Base-by-base conservation (phyloP, 2,113 vertebrate species). In the Ondatra zibethicus region DNA sequence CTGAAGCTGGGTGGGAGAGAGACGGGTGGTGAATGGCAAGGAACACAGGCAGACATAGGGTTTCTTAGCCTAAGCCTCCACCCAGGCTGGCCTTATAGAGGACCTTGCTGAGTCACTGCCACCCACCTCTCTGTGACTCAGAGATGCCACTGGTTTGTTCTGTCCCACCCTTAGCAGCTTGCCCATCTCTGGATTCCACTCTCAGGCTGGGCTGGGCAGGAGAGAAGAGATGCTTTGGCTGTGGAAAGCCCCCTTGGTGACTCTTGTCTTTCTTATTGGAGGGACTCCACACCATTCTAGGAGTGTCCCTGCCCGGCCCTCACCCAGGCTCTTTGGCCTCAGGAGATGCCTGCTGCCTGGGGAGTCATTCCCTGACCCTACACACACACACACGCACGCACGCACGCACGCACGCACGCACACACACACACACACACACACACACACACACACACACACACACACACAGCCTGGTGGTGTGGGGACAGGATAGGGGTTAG, bases 101-200 rank as follows among this genome's bases (percentile, higher is more conserved):
- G 92, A n/a, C 77, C 47, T 61, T 19, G 89, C 36, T 97, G 97
- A 98, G 66, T 97, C 96, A 0, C 47, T 13, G 16, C 61, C 33
- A 70, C 42, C 92, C 86, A 36, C 68, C 72, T 86, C 81, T 23
- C 39, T 52, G 21, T 98, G 97, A 98, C 82, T 98, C 97, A 98
- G 96, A 97, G 88, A 39, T 89, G 94, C 88, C 89, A 5, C 52
- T 17, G 25, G 92, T 80, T 33, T 68, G 39, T 58, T 85, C 95
- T 80, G 19, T 21, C 80, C 87, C 55, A 63, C 72, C 72, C 68
- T 25, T 47, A 47, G n/a, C 25, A 42, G 78, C 68, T 84, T 72
- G 50, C 42, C 39, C 29, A 88, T 39, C 47, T 88, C 95, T 3
- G 2, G 76, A n/a, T 50, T 94, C 52, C n/a, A 16, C 45, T 23